Conservation (phyloP, 2,797 vertebrate genomes). For the Protosalanx chinensis region DNA sequence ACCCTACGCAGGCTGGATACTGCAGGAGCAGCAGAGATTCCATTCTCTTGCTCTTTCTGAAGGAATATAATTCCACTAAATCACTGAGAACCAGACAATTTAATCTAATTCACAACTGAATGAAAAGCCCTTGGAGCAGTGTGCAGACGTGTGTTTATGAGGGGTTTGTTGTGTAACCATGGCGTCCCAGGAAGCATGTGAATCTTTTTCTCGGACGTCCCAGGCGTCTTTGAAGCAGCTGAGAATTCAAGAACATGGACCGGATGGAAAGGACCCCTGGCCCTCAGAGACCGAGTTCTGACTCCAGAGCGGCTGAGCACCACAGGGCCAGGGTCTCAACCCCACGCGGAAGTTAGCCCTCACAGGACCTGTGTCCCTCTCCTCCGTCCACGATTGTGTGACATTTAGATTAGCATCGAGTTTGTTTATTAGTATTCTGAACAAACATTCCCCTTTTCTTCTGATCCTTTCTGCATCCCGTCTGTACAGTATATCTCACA, state of each 20-base stretch:
- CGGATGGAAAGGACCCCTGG: slow-evolving; percentile 25
- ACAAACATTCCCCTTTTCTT: no score
- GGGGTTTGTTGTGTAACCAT: slow-evolving; percentile 48
- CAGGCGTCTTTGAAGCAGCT: slow-evolving; percentile 53
- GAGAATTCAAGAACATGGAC: slow-evolving; percentile 53
- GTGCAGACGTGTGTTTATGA: slow-evolving; percentile 19
- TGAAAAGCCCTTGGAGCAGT: not conserved
- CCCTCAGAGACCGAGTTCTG: slow-evolving; percentile 1
- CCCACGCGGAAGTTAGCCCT: not conserved
- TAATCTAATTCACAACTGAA: no score
- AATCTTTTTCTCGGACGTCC: slow-evolving; percentile 50
- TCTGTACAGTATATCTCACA: not conserved
- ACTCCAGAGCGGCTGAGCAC: slow-evolving; percentile 9
- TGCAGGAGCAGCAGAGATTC: no score
- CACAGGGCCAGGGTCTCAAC: slow-evolving; percentile 16
- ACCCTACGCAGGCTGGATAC: no score
- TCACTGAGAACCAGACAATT: not conserved
- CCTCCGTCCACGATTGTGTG: no score
- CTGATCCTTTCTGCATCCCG: not conserved
- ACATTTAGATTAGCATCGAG: no score
- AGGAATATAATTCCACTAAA: not conserved
- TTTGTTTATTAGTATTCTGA: not conserved
- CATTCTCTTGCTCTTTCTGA: no score
- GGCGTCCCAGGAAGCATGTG: slow-evolving; percentile 56
- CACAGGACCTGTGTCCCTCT: no score